Evolutionary conservation across 2,113 vertebrate species (phyloP).

Genomic region (Nothoprocta pentlandii): DNA sequence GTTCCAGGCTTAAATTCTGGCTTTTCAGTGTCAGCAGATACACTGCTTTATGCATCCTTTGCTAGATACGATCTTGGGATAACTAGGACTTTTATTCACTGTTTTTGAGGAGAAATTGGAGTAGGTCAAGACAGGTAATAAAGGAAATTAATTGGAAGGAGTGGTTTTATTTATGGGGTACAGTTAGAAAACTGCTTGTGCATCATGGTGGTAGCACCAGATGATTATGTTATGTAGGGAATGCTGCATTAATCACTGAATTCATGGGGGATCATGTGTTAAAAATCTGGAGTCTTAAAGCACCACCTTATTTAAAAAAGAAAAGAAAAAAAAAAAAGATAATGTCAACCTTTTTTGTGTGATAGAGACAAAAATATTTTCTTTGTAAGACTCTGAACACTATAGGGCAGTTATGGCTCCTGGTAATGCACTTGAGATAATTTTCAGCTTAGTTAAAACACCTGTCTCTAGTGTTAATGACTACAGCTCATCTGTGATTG

Average conservation of each 20-base stretch:
- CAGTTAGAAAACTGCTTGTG: neutral
- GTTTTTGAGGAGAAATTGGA: no score
- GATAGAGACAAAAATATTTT: neutral
- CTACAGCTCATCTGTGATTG: neutral
- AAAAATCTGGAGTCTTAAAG: neutral
- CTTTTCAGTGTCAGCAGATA: no score
- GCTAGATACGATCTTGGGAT: no score
- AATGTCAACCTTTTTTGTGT: neutral
- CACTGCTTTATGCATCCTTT: neutral
- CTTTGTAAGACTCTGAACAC: neutral
- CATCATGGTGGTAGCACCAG: neutral
- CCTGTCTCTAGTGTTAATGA: neutral
- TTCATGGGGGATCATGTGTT: neutral
- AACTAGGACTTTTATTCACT: neutral
- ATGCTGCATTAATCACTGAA: no score
- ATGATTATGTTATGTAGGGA: neutral
- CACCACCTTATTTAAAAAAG: no score
- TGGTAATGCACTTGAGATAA: neutral
- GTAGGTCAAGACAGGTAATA: neutral
- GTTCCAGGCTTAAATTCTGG: no score
- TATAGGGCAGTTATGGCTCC: neutral
- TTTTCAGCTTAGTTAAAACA: neutral
- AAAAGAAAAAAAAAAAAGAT: neutral
- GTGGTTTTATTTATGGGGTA: neutral
- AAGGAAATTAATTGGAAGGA: neutral